Conservation (phyloP, 2,113 vertebrate species). For the Heptranchias perlo region DNA sequence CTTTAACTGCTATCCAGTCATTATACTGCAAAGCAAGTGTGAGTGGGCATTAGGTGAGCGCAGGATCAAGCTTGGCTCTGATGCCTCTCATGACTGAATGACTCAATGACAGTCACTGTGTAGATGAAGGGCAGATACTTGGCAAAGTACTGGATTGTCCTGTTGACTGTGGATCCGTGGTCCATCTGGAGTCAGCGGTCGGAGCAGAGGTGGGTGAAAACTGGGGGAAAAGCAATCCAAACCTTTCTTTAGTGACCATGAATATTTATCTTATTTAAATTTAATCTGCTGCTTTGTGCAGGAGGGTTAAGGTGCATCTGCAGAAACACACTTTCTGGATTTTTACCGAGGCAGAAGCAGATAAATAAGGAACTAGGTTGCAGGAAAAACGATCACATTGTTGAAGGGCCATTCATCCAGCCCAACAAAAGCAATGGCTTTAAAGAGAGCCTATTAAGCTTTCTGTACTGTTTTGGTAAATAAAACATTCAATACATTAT, state of each 20-base stretch:
- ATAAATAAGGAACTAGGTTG: neutral
- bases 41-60: neutral
- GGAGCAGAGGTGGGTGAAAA: neutral
- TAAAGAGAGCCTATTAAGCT: neutral
- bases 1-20: neutral
- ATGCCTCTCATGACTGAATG: neutral
- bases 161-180: neutral
- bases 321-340: neutral
- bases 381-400: neutral
- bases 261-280: neutral
- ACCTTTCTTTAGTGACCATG: neutral
- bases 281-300: neutral
- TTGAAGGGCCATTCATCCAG: neutral
- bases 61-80: neutral
- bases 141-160: neutral
- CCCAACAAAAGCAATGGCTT: neutral
- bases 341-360: neutral
- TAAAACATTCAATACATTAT: neutral
- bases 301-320: neutral
- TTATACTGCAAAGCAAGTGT: neutral
- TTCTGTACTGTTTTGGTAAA: constrained; percentile 1
- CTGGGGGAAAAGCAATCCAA: neutral
- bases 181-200: neutral
- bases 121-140: neutral
- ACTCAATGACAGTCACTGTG: neutral